phyloP scores from a whole-genome alignment of 1,140 invertebrate species.

The Drosophila orosa region DNA sequence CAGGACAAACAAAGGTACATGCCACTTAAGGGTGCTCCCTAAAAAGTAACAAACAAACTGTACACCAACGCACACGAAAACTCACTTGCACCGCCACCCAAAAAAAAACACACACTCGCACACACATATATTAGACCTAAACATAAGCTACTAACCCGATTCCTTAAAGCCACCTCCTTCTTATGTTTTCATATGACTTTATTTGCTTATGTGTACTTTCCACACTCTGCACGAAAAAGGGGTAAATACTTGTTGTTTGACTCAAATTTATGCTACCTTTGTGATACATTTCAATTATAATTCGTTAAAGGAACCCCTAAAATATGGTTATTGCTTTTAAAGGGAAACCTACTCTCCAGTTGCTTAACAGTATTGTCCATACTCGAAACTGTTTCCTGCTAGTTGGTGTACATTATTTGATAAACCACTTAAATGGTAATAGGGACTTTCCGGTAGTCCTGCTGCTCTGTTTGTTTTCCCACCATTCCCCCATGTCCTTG shows the following conservation, averaged over 20 bases:
- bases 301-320: background rate
- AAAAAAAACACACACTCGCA: slow-evolving; percentile 5
- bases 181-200: background rate
- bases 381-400: background rate
- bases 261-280: background rate
- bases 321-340: background rate
- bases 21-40: slow-evolving; percentile 27
- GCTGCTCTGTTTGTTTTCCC: slow-evolving; percentile 1
- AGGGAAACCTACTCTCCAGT: background rate
- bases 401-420: background rate
- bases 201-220: slow-evolving; percentile 2
- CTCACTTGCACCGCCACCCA: slow-evolving; percentile 11
- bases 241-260: background rate
- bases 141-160: slow-evolving; percentile 24
- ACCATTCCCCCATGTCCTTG: slow-evolving; percentile 2
- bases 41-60: slow-evolving; percentile 14
- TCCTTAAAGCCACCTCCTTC: background rate
- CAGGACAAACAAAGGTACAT: slow-evolving; percentile 81
- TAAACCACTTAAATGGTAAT: background rate
- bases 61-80: slow-evolving; percentile 23
- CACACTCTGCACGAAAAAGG: background rate
- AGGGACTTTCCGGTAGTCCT: background rate
- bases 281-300: background rate
- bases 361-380: background rate
- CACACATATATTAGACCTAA: slow-evolving; percentile 6